Evolutionary conservation across 2,888 invertebrate genomes (phyloP).

Genomic region (Agonopterix subpropinquella): DNA sequence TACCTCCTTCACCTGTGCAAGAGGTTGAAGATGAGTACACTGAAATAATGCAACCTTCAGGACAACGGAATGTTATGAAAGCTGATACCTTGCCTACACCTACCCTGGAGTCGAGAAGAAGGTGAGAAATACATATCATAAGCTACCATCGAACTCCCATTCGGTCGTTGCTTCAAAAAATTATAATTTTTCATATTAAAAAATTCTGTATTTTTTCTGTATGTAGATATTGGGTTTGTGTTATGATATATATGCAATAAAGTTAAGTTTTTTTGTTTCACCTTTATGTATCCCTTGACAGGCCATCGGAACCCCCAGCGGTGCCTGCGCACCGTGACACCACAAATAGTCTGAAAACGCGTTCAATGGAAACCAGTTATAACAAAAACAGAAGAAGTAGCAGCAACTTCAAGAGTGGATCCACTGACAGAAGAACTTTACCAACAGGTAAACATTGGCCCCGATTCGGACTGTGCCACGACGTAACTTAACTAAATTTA

Average conservation of each 20-base stretch:
- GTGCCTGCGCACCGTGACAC: conserved; percentile 84
- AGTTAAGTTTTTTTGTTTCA: not conserved
- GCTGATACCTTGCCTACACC: conserved; percentile 75
- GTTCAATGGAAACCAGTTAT: conserved; percentile 90
- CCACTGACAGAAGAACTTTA: conserved; percentile 82
- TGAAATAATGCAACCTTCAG: conserved; percentile 76
- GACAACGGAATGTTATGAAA: conserved; percentile 64
- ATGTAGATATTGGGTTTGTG: not conserved
- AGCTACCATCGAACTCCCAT: too few species aligned
- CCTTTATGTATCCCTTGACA: conserved; percentile 16
- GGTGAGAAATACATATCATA: conserved; percentile 30
- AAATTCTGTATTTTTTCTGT: not conserved
- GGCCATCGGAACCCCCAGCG: conserved; percentile 78
- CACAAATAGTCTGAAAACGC: conserved; percentile 85
- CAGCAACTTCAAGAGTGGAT: conserved; percentile 70
- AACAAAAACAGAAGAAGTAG: conserved; percentile 76
- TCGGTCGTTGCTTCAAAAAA: too few species aligned
- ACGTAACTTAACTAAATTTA: too few species aligned
- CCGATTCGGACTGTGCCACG: too few species aligned
- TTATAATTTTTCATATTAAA: too few species aligned
- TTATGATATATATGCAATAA: too few species aligned
- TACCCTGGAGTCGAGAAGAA: conserved; percentile 63
- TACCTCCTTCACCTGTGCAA: conserved; percentile 89
- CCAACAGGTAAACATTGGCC: conserved; percentile 81
- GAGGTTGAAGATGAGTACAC: conserved; percentile 86